A percentile compares a stretch with the other conserved stretches of the same genome.
Evolutionary conservation across 2,113 vertebrate genomes (phyloP).

Genomic region (Phasianus colchicus): DNA sequence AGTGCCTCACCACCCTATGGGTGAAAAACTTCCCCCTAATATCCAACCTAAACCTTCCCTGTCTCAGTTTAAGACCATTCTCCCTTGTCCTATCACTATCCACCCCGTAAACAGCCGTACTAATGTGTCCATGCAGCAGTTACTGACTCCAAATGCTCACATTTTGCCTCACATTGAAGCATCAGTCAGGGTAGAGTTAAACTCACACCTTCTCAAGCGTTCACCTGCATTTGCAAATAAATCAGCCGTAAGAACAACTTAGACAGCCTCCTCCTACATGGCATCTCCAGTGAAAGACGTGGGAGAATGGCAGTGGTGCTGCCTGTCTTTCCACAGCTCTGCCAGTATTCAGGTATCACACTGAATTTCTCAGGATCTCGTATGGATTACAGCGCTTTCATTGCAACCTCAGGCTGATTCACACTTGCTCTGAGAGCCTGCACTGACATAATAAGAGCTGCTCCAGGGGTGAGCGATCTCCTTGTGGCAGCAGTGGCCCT

Average conservation of each 20-base stretch:
- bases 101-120: no score
- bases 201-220: conserved; percentile 5
- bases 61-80: no score
- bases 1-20: no score
- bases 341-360: not conserved
- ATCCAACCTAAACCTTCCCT: no score
- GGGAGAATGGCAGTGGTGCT: not conserved
- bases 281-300: conserved; percentile 35
- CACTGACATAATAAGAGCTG: not conserved
- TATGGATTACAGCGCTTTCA: not conserved
- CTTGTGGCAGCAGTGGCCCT: not conserved
- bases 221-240: conserved; percentile 67
- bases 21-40: no score
- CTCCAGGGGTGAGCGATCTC: not conserved
- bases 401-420: not conserved
- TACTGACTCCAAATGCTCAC: not conserved
- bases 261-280: conserved; percentile 56
- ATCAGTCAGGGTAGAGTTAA: conserved; percentile 30
- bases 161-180: not conserved
- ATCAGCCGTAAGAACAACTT: conserved; percentile 55
- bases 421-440: not conserved
- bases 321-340: conserved; percentile 8
- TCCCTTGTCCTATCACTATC: no score
- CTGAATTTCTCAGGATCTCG: not conserved
- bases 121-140: not conserved